Percentiles rank a stretch among this genome's conserved stretches.
Conservation (phyloP, 2,888 invertebrate species). For the Willowsia nigromaculata region DNA sequence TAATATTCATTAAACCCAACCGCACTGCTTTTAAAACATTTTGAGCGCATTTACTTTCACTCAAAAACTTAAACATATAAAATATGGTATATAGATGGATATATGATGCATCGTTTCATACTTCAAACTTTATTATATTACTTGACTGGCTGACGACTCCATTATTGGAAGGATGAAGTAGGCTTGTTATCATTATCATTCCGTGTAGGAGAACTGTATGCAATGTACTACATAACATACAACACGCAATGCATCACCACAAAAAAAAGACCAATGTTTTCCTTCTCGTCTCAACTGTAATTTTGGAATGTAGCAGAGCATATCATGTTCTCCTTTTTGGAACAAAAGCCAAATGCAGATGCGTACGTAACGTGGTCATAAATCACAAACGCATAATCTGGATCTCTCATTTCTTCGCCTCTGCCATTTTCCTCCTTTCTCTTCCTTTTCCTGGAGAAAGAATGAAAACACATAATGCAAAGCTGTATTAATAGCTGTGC, state of each 20-base stretch:
- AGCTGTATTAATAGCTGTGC: background rate
- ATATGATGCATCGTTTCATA: no score
- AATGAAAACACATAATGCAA: background rate
- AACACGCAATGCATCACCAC: background rate
- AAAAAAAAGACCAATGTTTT: background rate
- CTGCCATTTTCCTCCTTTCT: background rate
- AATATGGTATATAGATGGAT: no score
- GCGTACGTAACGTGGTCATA: slow-evolving; percentile 32
- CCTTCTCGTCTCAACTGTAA: background rate
- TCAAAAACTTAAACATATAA: no score
- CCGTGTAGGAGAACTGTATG: no score
- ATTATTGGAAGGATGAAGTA: no score
- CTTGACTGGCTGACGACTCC: no score
- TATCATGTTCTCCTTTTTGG: slow-evolving; percentile 46
- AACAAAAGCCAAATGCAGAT: slow-evolving; percentile 56
- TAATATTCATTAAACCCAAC: background rate
- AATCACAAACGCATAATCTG: slow-evolving; percentile 55
- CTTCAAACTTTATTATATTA: no score
- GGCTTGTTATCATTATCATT: no score
- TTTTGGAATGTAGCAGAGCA: slow-evolving; percentile 15
- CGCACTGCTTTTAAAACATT: background rate
- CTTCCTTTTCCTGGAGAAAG: background rate
- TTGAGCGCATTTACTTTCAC: background rate
- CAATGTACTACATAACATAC: no score
- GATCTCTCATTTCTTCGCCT: background rate